Evolutionary conservation across 2,888 invertebrate genomes (phyloP).

Genomic region (Osedax frankpressi): DNA sequence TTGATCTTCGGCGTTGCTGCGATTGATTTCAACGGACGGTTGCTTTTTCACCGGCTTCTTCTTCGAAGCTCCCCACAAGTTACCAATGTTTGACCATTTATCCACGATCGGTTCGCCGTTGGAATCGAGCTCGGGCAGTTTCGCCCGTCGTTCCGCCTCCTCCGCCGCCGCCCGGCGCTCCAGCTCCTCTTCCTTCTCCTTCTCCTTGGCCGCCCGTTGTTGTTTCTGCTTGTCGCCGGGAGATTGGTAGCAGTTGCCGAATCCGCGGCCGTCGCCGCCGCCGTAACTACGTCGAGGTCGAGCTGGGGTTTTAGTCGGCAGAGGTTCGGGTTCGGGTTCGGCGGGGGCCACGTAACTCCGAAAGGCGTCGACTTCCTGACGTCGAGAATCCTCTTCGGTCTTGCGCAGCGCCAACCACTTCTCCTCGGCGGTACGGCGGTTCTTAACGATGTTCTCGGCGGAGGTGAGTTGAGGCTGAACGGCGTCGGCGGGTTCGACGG

Average conservation of each 20-base stretch:
- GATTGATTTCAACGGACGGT: neutral
- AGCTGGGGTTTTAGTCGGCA: neutral
- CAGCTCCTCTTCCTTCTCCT: neutral
- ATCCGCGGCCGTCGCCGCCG: neutral
- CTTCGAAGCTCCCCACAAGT: neutral
- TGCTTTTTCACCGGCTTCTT: neutral
- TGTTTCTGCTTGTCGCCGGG: too few relatives aligned
- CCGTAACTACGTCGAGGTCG: neutral
- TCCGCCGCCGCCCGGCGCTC: neutral
- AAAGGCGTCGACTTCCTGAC: neutral
- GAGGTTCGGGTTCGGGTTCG: neutral
- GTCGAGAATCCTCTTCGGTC: neutral
- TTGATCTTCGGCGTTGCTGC: too few relatives aligned
- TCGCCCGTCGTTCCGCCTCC: neutral
- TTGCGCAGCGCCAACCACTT: neutral
- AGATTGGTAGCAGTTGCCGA: neutral
- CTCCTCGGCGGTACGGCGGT: neutral
- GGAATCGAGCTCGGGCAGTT: neutral
- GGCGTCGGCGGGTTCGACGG: neutral
- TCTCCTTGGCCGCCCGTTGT: too few relatives aligned
- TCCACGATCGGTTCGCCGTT: neutral
- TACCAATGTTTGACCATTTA: neutral
- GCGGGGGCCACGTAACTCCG: neutral
- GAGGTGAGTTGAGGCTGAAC: neutral
- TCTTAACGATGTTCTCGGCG: neutral